Evolutionary conservation across 2,113 vertebrate genomes (phyloP), one percentile per base, ranked within the genome.

Genomic region (Micronisus gabar): DNA sequence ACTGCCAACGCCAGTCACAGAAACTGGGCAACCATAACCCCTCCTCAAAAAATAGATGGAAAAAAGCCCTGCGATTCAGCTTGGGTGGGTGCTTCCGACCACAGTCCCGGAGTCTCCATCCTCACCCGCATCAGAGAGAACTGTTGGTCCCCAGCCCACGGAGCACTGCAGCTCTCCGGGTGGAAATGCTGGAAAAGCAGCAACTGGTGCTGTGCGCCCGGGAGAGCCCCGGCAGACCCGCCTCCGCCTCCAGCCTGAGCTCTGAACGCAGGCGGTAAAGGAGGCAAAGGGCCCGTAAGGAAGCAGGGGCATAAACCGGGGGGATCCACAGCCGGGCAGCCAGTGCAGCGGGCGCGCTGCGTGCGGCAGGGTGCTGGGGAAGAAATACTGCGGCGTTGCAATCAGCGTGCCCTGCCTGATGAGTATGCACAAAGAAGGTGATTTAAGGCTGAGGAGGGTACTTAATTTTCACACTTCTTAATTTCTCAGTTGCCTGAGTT

Each of bases 321-420:
- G 91, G 1, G 72, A 63, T 18, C 41, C 52, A 1, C 10, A 52
- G 59, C 74, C 2, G 43, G 34, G 40, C 47, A 10, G 48, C 14
- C 32, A 3, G n/a, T 2, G 15, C 74, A 11, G 90, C 32, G 8
- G 40, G 29, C 3, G 4, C 26, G 1, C 29, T 2, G 16, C 16
- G 3, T 6, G 34, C 1, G 9, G 36, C 63, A 13, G 41, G 52
- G n/a, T 1, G 19, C 47, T 6, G 30, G 17, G 72, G 20, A 38
- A 25, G 48, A 13, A 30, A 6, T 0, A 14, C 29, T 0, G 17
- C 1, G 2, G 36, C 3, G 0, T 5, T 10, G n/a, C 61, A 6
- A 6, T 29, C 56, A 8, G 61, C 12, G 0, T 4, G 40, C 63
- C 62, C 92, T 67, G 71, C 83, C 68, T n/a, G 29, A 52, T 6